Evolutionary conservation across 2,888 invertebrate genomes (phyloP).

Genomic region (Lutraria lutraria): DNA sequence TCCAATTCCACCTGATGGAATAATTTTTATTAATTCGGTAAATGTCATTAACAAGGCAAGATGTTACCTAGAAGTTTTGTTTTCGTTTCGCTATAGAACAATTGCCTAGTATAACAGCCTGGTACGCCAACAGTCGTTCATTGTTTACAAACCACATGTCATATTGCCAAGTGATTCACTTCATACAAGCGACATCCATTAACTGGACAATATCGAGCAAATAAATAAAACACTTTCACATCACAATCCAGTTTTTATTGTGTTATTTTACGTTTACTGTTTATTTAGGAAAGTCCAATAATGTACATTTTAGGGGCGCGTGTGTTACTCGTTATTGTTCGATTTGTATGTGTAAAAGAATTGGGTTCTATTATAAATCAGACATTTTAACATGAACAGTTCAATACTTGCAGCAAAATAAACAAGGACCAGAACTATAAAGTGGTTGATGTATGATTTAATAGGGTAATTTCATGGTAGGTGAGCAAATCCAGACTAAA

Average conservation of each 20-base stretch:
- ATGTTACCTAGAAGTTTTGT: conserved; percentile 3
- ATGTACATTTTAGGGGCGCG: background rate
- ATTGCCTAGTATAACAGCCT: background rate
- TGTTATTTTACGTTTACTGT: background rate
- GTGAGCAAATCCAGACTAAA: too few relatives aligned
- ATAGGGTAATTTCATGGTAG: too few relatives aligned
- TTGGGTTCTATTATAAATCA: too few relatives aligned
- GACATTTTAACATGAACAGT: too few relatives aligned
- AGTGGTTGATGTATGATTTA: too few relatives aligned
- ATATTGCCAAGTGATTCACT: background rate
- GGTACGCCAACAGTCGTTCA: background rate
- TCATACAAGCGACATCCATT: background rate
- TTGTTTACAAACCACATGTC: background rate
- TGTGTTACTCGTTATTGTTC: background rate
- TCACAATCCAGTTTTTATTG: background rate
- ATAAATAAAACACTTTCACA: background rate
- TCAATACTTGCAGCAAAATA: too few relatives aligned
- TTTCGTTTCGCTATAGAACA: background rate
- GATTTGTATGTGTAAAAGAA: background rate
- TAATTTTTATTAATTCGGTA: background rate
- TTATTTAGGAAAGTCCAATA: conserved; percentile 7
- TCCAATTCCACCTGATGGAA: background rate
- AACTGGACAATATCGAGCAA: conserved; percentile 3
- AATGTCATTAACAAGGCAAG: background rate
- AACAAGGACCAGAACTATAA: too few relatives aligned